Evolutionary conservation across 2,113 vertebrate genomes (phyloP).

Genomic region (Vireo altiloquus): DNA sequence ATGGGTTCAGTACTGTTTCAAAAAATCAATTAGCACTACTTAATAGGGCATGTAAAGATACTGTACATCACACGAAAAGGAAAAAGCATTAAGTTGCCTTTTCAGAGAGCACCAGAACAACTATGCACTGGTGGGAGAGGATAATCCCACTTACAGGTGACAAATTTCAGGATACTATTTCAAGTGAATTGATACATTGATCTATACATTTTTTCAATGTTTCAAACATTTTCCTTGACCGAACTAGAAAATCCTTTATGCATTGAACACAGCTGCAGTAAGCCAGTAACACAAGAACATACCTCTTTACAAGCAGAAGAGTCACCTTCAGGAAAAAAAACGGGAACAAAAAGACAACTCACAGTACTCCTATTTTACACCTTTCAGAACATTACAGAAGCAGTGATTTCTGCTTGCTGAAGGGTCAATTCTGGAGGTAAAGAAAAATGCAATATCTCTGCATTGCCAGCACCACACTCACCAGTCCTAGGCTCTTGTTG

Average conservation of each 20-base stretch:
- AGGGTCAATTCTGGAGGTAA: background rate
- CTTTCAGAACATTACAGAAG: background rate
- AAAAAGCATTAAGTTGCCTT: background rate
- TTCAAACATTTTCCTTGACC: background rate
- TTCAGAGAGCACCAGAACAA: background rate
- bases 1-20: background rate
- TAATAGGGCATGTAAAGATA: background rate
- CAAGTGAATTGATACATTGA: background rate
- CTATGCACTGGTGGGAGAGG: too few species aligned
- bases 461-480: background rate
- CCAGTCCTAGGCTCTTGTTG: background rate
- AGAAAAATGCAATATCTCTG: background rate
- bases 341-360: background rate
- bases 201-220: background rate
- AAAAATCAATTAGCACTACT: background rate
- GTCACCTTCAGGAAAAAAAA: background rate
- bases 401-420: background rate
- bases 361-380: background rate
- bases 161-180: background rate
- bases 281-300: background rate
- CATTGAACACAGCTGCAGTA: accelerated
- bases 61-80: background rate
- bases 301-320: background rate
- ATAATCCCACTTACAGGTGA: background rate
- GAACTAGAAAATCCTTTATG: background rate